Conservation (phyloP, 2,888 invertebrate species). For the Diaphora mendica region DNA sequence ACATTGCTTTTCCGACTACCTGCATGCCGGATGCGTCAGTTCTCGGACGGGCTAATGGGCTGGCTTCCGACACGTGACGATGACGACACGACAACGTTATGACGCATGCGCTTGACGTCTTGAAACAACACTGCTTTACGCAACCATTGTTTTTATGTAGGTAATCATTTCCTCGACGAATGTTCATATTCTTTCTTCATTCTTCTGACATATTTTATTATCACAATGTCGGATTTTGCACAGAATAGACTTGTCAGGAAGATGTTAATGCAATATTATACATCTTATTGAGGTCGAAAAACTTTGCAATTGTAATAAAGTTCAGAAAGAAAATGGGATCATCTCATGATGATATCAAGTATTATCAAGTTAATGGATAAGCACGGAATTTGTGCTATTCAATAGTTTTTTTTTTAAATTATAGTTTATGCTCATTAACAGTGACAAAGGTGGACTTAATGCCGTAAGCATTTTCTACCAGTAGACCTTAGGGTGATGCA, state of each 20-base stretch:
- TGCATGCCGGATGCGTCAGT: slow-evolving; percentile 68
- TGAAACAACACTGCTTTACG: slow-evolving; percentile 34
- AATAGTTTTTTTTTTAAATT: too few relatives aligned
- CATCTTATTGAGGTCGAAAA: too few relatives aligned
- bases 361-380: too few relatives aligned
- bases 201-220: background rate
- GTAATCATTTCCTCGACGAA: slow-evolving; percentile 15
- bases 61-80: slow-evolving; percentile 68
- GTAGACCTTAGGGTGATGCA: too few relatives aligned
- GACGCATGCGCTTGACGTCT: slow-evolving; percentile 60
- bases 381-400: too few relatives aligned
- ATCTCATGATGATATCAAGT: too few relatives aligned
- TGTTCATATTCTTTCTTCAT: background rate
- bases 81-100: slow-evolving; percentile 53
- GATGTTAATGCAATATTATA: background rate
- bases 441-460: too few relatives aligned
- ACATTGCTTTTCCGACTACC: slow-evolving; percentile 54
- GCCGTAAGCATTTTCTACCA: too few relatives aligned
- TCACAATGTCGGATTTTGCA: background rate
- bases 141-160: slow-evolving; percentile 33
- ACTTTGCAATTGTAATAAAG: too few relatives aligned
- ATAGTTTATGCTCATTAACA: too few relatives aligned
- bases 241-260: background rate
- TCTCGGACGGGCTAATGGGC: slow-evolving; percentile 72
- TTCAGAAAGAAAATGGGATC: too few relatives aligned